These are phyloP conservation scores for Ptychobarbus kaznakovi DNA, from an alignment of 2,797 vertebrate genomes.

Conservation along the genomic window DNA sequence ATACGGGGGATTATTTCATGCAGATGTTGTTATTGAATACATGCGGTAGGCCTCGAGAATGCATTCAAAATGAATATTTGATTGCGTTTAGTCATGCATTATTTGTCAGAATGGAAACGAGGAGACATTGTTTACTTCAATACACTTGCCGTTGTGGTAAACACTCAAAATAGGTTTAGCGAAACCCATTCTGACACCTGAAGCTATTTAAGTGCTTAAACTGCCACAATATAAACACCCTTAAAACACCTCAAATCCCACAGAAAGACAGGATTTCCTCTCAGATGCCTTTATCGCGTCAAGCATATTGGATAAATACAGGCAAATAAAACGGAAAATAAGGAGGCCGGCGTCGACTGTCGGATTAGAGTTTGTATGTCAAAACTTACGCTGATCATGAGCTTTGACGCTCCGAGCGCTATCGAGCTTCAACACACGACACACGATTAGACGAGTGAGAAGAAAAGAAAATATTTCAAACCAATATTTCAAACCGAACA, in stretches of 20 bases:
- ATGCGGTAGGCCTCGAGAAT: not conserved
- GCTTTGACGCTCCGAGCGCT: not conserved
- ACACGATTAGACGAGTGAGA: not conserved
- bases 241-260: constrained; percentile 25
- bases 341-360: not conserved
- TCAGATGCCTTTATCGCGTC: constrained; percentile 39
- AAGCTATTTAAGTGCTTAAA: constrained; percentile 34
- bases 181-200: constrained; percentile 17
- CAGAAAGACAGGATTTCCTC: constrained; percentile 8
- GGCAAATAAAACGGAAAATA: constrained; percentile 19
- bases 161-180: constrained; percentile 27
- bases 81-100: constrained; percentile 22
- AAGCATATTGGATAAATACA: constrained; percentile 40
- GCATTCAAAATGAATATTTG: constrained; percentile 25
- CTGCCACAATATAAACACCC: constrained; percentile 25
- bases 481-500: constrained; percentile 1
- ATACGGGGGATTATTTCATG: not conserved
- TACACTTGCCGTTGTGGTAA: constrained; percentile 2
- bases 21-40: constrained; percentile 10
- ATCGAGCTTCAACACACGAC: not conserved
- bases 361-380: constrained; percentile 24
- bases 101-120: constrained; percentile 23
- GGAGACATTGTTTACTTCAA: constrained; percentile 31
- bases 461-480: not conserved
- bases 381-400: not conserved